Conservation (phyloP, 2,797 vertebrate species). For the Enteromius paludinosus region DNA sequence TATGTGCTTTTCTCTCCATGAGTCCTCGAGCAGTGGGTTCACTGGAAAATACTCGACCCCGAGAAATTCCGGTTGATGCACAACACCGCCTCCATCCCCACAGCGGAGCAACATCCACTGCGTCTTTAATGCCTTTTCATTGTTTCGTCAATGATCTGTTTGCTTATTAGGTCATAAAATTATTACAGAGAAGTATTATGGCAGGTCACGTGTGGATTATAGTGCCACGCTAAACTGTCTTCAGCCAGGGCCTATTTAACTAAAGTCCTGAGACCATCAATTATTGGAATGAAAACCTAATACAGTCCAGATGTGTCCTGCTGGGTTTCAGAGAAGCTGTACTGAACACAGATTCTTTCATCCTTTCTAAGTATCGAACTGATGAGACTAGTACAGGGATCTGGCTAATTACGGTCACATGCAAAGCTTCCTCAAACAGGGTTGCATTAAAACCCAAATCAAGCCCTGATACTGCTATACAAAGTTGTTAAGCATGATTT, state of each 20-base stretch:
- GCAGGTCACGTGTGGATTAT: slow-evolving; percentile 37
- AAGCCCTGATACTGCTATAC: neutral
- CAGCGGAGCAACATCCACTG: neutral
- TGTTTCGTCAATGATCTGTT: neutral
- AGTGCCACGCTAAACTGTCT: slow-evolving; percentile 28
- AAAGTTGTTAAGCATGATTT: neutral
- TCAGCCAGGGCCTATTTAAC: slow-evolving; percentile 39
- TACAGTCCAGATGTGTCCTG: slow-evolving; percentile 56
- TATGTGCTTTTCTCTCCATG: neutral
- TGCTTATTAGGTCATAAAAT: slow-evolving; percentile 34
- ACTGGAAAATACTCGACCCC: slow-evolving; percentile 4
- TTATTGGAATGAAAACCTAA: slow-evolving; percentile 57
- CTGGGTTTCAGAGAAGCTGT: slow-evolving; percentile 47
- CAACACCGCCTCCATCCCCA: neutral
- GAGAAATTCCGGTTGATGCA: neutral
- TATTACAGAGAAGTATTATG: slow-evolving; percentile 18
- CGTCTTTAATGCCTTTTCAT: neutral
- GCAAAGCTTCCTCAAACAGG: slow-evolving; percentile 11
- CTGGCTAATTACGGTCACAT: slow-evolving; percentile 37
- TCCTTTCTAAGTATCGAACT: slow-evolving; percentile 45
- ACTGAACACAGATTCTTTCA: slow-evolving; percentile 52
- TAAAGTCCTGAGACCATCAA: slow-evolving; percentile 50
- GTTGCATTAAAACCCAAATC: neutral
- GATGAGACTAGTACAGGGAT: slow-evolving; percentile 41
- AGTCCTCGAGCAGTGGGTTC: slow-evolving; percentile 4